Percentiles rank a stretch among this genome's conserved stretches.
Conservation (phyloP, 2,113 vertebrate genomes). For the Chloebia gouldiae region DNA sequence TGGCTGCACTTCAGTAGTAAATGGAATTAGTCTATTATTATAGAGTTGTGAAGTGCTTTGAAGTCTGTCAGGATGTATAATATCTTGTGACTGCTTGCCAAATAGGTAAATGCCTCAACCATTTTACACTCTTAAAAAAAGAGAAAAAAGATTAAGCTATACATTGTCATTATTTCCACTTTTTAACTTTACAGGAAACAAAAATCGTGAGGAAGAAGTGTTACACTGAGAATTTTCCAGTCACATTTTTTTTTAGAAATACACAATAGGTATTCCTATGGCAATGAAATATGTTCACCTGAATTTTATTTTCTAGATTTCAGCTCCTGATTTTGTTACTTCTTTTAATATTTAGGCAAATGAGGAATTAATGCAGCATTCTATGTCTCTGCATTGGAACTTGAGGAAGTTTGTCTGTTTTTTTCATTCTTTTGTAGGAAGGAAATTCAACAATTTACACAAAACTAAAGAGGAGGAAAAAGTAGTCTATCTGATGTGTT, state of each 20-base stretch:
- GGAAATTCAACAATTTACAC: neutral
- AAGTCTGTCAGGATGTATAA: neutral
- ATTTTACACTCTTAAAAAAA: neutral
- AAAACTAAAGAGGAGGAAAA: neutral
- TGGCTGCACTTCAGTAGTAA: slow-evolving; percentile 27
- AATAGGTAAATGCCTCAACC: neutral
- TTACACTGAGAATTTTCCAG: neutral
- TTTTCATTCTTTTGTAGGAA: neutral
- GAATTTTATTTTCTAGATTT: neutral
- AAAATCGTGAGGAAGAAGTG: neutral
- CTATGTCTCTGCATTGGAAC: neutral
- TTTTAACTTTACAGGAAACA: neutral
- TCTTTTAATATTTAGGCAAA: neutral
- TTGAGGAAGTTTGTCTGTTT: neutral
- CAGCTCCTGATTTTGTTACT: neutral
- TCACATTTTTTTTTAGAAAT: neutral
- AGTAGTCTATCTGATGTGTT: neutral
- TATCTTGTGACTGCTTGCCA: neutral
- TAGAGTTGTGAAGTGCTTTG: slow-evolving; percentile 4
- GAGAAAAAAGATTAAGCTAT: neutral
- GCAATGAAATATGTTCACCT: neutral
- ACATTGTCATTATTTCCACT: neutral
- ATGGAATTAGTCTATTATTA: slow-evolving; percentile 27
- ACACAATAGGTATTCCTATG: neutral
- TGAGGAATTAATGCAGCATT: neutral